Evolutionary conservation across 2,888 invertebrate genomes (phyloP).

Genomic region (Tipula helvola): DNA sequence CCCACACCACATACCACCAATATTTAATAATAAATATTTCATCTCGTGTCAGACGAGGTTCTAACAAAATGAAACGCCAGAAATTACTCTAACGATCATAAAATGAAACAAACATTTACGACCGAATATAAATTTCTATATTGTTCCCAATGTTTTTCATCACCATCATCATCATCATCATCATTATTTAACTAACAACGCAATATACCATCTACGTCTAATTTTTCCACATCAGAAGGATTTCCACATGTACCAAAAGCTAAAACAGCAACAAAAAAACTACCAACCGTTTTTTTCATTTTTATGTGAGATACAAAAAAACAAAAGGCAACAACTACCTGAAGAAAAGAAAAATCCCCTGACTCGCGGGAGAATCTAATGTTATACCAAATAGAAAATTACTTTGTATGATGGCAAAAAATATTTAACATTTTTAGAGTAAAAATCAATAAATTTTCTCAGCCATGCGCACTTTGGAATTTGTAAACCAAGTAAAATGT

Average conservation of each 20-base stretch:
- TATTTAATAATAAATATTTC: too few species aligned
- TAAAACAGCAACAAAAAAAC: background rate
- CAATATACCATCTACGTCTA: background rate
- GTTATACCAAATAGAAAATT: background rate
- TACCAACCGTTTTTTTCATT: background rate
- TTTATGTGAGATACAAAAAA: background rate
- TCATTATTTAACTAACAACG: background rate
- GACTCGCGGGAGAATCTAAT: background rate
- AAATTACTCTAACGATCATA: background rate
- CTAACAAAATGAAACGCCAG: background rate
- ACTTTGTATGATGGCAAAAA: background rate
- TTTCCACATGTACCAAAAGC: background rate
- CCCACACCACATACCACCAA: too few species aligned
- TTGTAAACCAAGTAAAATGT: background rate
- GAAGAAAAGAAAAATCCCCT: background rate
- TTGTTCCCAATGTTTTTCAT: background rate
- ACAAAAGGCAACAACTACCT: background rate
- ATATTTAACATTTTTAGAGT: background rate
- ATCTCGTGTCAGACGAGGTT: background rate
- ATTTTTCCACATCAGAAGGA: background rate
- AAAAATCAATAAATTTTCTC: constrained; percentile 4
- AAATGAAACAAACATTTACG: background rate
- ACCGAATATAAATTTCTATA: background rate
- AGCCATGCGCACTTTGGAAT: background rate
- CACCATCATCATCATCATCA: background rate